Conservation (phyloP, 2,888 invertebrate genomes). For the Synanthedon andrenaeformis region DNA sequence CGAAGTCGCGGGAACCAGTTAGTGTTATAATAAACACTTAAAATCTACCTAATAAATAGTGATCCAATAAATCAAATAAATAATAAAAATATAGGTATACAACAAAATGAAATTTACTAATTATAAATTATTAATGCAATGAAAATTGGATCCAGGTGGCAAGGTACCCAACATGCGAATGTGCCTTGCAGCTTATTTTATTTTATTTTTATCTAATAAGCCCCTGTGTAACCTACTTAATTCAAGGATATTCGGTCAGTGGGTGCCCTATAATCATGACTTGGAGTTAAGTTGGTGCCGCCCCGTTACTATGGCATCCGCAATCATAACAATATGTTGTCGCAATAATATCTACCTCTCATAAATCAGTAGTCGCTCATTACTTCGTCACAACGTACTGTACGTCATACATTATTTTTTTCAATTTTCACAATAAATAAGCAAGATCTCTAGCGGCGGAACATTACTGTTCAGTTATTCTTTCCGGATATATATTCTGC, state of each 20-base stretch:
- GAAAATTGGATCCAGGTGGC: no score
- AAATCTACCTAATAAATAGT: no score
- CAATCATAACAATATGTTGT: conserved; percentile 31
- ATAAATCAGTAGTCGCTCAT: neutral
- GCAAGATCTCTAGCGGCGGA: neutral
- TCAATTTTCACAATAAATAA: neutral
- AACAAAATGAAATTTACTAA: no score
- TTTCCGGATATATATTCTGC: neutral
- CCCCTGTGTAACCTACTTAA: neutral
- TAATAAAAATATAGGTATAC: no score
- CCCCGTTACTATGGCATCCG: conserved; percentile 44
- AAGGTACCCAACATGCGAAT: no score
- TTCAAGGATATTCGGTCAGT: neutral
- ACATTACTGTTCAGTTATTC: neutral
- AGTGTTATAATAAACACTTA: no score
- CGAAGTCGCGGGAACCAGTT: no score
- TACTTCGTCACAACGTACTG: neutral
- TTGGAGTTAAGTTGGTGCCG: conserved; percentile 16
- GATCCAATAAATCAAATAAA: no score
- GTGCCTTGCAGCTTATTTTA: no score
- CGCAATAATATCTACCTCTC: neutral
- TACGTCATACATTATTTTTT: neutral
- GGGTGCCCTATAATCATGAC: conserved; percentile 15
- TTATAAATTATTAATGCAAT: no score
- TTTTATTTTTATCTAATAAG: neutral